A percentile compares a stretch with the other conserved stretches of the same genome.
Evolutionary conservation across 2,797 vertebrate genomes (phyloP).

Genomic region (Muscicapa comitata): DNA sequence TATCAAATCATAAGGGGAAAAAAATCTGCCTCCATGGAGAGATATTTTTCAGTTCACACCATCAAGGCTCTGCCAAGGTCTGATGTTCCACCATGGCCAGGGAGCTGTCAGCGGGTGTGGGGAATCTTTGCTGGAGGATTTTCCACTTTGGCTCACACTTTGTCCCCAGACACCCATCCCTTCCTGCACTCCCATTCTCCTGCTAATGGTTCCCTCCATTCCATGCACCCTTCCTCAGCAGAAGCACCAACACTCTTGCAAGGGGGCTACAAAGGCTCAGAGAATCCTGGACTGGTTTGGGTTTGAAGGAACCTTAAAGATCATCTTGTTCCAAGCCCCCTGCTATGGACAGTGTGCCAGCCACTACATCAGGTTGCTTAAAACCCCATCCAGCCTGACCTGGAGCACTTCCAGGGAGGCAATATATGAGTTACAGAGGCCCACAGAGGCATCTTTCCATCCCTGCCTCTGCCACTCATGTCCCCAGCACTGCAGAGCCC

Average conservation of each 20-base stretch:
- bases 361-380: neutral
- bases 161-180: neutral
- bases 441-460: neutral
- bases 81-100: neutral
- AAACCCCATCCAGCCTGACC: neutral
- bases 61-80: neutral
- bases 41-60: neutral
- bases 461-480: fast-evolving
- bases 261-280: neutral
- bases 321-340: neutral
- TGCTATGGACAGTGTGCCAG: neutral
- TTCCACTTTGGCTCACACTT: neutral
- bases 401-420: neutral
- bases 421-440: neutral
- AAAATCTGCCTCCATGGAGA: neutral
- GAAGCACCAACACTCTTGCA: fast-evolving
- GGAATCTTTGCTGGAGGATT: neutral
- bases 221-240: neutral
- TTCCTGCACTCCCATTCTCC: neutral
- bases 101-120: neutral
- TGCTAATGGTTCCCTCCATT: neutral
- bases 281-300: neutral
- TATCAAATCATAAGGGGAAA: neutral
- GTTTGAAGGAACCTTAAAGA: neutral
- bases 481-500: neutral